A percentile compares a stretch with the other conserved stretches of the same genome.
These are phyloP conservation scores for Drosophila kuntzei DNA, from an alignment of 2,888 invertebrate species.

Conservation along the genomic window DNA sequence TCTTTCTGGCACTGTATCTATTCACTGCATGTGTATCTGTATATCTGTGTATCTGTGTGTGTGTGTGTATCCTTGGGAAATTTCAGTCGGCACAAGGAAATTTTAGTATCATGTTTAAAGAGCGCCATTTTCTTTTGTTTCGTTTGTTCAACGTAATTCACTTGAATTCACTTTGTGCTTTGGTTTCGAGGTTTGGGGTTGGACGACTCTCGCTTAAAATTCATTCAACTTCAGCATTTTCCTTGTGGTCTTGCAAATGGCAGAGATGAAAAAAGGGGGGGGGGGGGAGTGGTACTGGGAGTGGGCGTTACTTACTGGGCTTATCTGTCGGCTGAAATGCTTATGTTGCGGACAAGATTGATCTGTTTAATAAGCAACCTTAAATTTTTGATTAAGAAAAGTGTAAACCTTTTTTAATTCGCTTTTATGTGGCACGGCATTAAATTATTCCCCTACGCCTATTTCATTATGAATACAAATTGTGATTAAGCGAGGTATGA, in stretches of 20 bases:
- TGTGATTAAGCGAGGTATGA: slow-evolving; percentile 2
- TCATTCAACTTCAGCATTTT: slow-evolving; percentile 37
- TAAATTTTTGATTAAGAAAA: slow-evolving; percentile 46
- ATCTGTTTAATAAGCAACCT: slow-evolving; percentile 76
- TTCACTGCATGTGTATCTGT: slow-evolving; percentile 2
- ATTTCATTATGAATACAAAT: slow-evolving; percentile 39
- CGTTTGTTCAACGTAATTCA: slow-evolving; percentile 30
- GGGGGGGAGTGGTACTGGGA: slow-evolving; percentile 3
- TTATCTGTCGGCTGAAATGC: slow-evolving; percentile 44
- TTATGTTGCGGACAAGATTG: slow-evolving; percentile 65
- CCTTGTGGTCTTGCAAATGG: slow-evolving; percentile 16
- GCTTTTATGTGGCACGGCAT: slow-evolving; percentile 34
- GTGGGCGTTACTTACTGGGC: slow-evolving; percentile 21
- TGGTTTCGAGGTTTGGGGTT: slow-evolving; percentile 5
- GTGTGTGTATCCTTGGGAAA: slow-evolving; percentile 57
- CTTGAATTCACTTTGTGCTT: slow-evolving; percentile 31
- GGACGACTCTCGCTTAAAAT: slow-evolving; percentile 28
- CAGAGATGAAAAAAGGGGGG: neutral
- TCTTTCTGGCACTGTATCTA: slow-evolving; percentile 57
- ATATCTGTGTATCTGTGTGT: too few relatives aligned
- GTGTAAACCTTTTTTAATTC: slow-evolving; percentile 54
- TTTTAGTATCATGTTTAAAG: slow-evolving; percentile 54
- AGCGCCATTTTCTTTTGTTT: slow-evolving; percentile 69
- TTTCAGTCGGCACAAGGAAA: slow-evolving; percentile 60
- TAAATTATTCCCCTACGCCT: slow-evolving; percentile 22